phyloP scores from a whole-genome alignment of 2,113 vertebrate species.

The Hippocampus abdominalis region DNA sequence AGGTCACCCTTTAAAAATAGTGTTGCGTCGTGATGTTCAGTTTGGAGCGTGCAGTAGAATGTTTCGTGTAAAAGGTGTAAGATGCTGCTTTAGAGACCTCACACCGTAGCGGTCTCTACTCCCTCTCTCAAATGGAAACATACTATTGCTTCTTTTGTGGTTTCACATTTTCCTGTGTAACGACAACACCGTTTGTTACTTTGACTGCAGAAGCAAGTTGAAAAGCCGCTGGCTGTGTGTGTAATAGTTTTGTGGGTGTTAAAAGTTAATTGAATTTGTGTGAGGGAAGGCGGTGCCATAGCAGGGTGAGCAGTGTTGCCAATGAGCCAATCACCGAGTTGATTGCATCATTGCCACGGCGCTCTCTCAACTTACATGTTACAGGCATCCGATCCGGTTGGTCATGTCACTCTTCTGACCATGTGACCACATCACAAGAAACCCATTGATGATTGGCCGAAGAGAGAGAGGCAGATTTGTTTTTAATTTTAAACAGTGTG shows the following conservation, averaged over 20 bases:
- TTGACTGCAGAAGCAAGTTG: slow-evolving; percentile 13
- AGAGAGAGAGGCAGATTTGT: no score
- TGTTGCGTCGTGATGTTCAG: background rate
- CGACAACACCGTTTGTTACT: slow-evolving; percentile 16
- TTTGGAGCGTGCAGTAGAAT: slow-evolving; percentile 1
- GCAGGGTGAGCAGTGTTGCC: slow-evolving; percentile 39
- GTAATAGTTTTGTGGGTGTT: slow-evolving; percentile 47
- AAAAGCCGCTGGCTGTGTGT: slow-evolving; percentile 26
- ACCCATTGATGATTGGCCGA: no score
- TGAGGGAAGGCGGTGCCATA: slow-evolving; percentile 39
- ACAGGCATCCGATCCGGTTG: no score
- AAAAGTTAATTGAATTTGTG: slow-evolving; percentile 65
- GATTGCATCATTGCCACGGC: slow-evolving; percentile 33
- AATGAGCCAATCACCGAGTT: slow-evolving; percentile 25
- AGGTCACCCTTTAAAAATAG: background rate
- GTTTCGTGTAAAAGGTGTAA: slow-evolving; percentile 9
- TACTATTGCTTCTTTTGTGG: background rate
- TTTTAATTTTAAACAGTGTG: no score
- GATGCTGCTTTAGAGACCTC: background rate
- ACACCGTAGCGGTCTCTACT: background rate
- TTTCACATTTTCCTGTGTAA: slow-evolving; percentile 12
- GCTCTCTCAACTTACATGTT: no score
- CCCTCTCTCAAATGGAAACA: slow-evolving; percentile 3
- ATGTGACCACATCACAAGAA: background rate
- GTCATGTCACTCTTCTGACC: slow-evolving; percentile 17